Conservation (phyloP, 2,113 vertebrate species). For the Indicator maculatus region DNA sequence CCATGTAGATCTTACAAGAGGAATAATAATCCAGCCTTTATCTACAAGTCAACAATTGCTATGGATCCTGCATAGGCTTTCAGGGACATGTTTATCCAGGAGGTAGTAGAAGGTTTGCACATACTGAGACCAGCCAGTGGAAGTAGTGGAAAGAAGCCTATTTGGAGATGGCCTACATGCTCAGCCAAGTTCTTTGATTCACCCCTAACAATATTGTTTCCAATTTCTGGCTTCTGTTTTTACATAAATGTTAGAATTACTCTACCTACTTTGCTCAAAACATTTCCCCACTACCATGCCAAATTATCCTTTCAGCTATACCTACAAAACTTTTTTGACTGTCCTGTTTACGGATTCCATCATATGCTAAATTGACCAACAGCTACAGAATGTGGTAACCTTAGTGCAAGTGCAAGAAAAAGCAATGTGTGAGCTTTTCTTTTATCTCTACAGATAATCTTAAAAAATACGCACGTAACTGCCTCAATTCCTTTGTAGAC, state of each 20-base stretch:
- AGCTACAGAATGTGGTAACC: background rate
- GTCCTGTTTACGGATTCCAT: background rate
- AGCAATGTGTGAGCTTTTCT: background rate
- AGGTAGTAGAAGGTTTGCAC: background rate
- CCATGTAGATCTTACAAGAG: background rate
- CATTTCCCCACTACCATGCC: background rate
- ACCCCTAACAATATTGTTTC: background rate
- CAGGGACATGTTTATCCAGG: background rate
- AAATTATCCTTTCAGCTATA: background rate
- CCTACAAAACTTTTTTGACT: background rate
- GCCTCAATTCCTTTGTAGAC: conserved; percentile 26
- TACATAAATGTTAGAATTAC: background rate
- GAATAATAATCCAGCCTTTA: background rate
- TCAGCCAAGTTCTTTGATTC: background rate
- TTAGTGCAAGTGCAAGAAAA: background rate
- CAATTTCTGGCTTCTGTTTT: background rate
- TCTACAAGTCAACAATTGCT: background rate
- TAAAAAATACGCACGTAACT: background rate
- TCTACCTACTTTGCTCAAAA: background rate
- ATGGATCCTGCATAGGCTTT: background rate
- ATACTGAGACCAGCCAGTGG: background rate
- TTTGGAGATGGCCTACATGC: background rate
- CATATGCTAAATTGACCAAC: background rate
- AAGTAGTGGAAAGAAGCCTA: background rate
- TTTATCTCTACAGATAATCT: conserved; percentile 25